Conservation (phyloP, 2,888 invertebrate species). For the Troides oblongomaculatus region DNA sequence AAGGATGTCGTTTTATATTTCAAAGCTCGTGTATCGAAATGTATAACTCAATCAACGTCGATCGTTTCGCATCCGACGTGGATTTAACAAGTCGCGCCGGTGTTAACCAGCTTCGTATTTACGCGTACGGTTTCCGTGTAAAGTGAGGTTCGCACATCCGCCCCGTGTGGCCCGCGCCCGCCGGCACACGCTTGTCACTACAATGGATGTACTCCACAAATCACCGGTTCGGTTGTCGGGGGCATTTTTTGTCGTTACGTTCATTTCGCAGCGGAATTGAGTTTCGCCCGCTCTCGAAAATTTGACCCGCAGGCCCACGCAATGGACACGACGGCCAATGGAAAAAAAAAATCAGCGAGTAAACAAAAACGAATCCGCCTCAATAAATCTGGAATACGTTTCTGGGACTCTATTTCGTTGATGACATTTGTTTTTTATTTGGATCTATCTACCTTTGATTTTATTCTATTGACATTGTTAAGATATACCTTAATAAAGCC, state of each 20-base stretch:
- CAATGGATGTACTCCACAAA: conserved; percentile 76
- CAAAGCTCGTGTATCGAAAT: conserved; percentile 41
- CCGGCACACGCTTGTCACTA: conserved; percentile 71
- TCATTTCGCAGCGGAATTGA: conserved; percentile 72
- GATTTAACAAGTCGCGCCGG: conserved; percentile 65
- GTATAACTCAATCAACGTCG: conserved; percentile 75
- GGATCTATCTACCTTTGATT: background rate
- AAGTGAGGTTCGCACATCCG: conserved; percentile 48
- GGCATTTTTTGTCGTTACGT: conserved; percentile 69
- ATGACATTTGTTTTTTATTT: background rate
- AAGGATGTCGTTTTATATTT: conserved; percentile 37
- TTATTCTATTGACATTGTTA: background rate
- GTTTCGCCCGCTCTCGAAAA: conserved; percentile 58
- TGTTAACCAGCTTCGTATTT: conserved; percentile 42
- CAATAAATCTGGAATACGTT: conserved; percentile 19
- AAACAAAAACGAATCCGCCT: conserved; percentile 47
- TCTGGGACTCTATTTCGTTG: background rate
- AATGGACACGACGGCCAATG: background rate
- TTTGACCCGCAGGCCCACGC: conserved; percentile 46
- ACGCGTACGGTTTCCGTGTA: conserved; percentile 32
- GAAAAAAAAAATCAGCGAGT: conserved; percentile 40
- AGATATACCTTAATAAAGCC: too few relatives aligned
- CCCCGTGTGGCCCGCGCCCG: conserved; percentile 51
- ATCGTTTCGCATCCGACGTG: conserved; percentile 56
- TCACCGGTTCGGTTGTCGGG: conserved; percentile 65